Percentiles rank a stretch among this genome's conserved stretches.
These are phyloP conservation scores for Chiridota heheva DNA, from an alignment of 35 echinoderm and acorn worm genomes.

Conservation along the genomic window DNA sequence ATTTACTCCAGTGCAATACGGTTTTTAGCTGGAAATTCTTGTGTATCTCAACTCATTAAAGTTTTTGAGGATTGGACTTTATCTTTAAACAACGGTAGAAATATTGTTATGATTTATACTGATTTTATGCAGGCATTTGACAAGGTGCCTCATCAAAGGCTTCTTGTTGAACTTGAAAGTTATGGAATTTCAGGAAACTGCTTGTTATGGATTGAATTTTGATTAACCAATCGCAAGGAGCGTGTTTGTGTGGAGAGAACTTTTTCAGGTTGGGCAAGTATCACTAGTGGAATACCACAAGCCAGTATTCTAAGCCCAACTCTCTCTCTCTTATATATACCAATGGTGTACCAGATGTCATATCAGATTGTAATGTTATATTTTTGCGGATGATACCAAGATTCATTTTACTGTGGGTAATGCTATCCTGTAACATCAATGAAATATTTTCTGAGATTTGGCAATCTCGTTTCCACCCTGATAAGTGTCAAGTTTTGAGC, in stretches of 20 bases:
- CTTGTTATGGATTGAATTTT: constrained; percentile 49
- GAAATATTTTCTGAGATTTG: neutral
- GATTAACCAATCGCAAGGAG: constrained; percentile 38
- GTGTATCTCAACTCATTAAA: neutral
- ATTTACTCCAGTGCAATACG: too few species aligned
- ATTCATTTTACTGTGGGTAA: neutral
- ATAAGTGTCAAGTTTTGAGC: too few species aligned
- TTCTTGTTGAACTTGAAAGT: constrained; percentile 43
- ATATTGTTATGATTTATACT: constrained; percentile 17
- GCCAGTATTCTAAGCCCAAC: constrained; percentile 52
- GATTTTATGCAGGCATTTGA: constrained; percentile 64
- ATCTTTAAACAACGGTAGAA: constrained; percentile 11
- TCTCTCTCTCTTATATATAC: constrained; percentile 31
- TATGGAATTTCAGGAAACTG: constrained; percentile 28
- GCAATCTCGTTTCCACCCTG: neutral
- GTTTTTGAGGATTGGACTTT: constrained; percentile 38
- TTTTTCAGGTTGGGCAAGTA: constrained; percentile 28
- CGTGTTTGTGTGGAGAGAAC: constrained; percentile 43
- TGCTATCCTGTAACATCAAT: neutral
- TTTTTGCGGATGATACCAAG: constrained; percentile 39
- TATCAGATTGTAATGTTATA: neutral
- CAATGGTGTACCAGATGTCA: constrained; percentile 12
- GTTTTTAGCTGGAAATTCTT: constrained; percentile 11
- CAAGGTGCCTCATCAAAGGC: constrained; percentile 58
- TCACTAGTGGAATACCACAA: constrained; percentile 64